Evolutionary conservation across 2,888 invertebrate species (phyloP), one percentile per base, ranked within the genome.

Genomic region (Ashinkailepas kermadecensis): DNA sequence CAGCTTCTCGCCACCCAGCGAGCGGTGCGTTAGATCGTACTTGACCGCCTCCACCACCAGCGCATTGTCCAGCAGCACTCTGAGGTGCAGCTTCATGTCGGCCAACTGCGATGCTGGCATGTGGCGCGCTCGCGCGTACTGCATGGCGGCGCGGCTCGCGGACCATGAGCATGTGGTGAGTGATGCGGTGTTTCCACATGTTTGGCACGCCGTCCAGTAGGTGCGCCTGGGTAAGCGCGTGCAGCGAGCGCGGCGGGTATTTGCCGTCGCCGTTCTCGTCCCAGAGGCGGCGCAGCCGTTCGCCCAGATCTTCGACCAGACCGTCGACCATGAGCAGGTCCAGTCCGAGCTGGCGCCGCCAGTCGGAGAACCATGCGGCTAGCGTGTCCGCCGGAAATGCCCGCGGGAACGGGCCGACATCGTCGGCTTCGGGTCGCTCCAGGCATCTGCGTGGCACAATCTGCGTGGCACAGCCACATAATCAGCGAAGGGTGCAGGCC

Each of bases 231-330:
- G 96, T 88, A 70, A 96, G 87, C 0, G 94, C 91, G 87, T 95
- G 94, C 59, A 96, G 88, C 0, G 94, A 94, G 0, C 93, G 91
- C 0, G 96, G 95, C 0, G 96, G 96, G 88, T 96, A 97, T 8
- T 91, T 86, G 12, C 86, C 86, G 82, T 84, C 85, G 9, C 87
- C 87, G 57, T 86, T 86, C 67, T 81, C 74, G 54, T n/a, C 39
- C 59, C 79, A 79, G 13, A n/a, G 11, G 10, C 0, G 21, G 23
- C 23, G 58, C 56, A 67, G 21, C 54, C 62, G 64, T 13, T 57
- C 70, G 3, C 80, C 58, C 84, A 92, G 92, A 85, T 92, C 91
- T 18, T 90, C 89, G 39, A 93, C 90, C 23, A 93, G 88, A 84
- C 91, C 91, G 85, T 93, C 93, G 54, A 93, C 93, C 86, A 94